phyloP scores from a whole-genome alignment of 2,888 invertebrate species.

The Cenopis cana region DNA sequence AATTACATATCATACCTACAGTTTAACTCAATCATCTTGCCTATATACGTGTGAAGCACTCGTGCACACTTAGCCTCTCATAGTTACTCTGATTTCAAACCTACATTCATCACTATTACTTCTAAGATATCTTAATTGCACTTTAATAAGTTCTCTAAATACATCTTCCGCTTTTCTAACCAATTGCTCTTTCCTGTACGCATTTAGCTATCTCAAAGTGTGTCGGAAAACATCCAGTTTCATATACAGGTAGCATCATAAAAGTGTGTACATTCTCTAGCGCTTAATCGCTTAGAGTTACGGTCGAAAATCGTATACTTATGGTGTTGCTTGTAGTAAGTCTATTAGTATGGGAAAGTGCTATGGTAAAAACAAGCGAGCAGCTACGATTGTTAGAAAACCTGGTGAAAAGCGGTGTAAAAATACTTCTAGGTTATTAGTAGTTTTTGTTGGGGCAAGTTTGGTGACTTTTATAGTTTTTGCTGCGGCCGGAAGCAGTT shows the following conservation, averaged over 20 bases:
- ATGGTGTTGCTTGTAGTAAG: too few species aligned
- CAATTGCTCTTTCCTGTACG: slow-evolving; percentile 60
- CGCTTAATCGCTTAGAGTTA: slow-evolving; percentile 29
- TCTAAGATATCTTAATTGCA: slow-evolving; percentile 29
- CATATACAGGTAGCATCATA: slow-evolving; percentile 32
- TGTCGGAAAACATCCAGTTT: slow-evolving; percentile 67
- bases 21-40: too few species aligned
- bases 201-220: slow-evolving; percentile 49
- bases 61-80: background rate
- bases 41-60: too few species aligned
- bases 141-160: slow-evolving; percentile 47
- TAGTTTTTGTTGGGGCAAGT: slow-evolving; percentile 23
- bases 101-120: background rate
- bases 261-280: too few species aligned
- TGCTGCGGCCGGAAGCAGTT: background rate
- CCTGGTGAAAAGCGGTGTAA: slow-evolving; percentile 32
- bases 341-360: slow-evolving; percentile 54
- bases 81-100: background rate
- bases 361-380: slow-evolving; percentile 42
- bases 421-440: slow-evolving; percentile 31
- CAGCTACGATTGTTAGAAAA: slow-evolving; percentile 46
- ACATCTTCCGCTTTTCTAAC: slow-evolving; percentile 64
- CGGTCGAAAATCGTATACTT: slow-evolving; percentile 28
- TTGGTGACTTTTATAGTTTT: slow-evolving; percentile 12
- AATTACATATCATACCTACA: too few species aligned